Conservation (phyloP, 2,888 invertebrate genomes). For the Matsumyia berberina region DNA sequence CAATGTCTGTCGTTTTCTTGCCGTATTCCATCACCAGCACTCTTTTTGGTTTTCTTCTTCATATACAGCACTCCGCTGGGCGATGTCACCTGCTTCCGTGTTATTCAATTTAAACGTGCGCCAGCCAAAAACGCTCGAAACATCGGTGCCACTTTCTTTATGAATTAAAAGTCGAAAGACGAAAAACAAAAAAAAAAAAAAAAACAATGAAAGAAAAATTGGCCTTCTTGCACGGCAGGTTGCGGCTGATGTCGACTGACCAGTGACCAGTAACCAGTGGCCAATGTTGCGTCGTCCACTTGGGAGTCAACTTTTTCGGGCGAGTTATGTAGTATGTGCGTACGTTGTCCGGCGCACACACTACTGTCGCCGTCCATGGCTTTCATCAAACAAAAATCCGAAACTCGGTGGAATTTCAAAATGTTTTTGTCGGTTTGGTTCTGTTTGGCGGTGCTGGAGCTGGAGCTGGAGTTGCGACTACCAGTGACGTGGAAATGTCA, state of each 20-base stretch:
- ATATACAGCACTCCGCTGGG: background rate
- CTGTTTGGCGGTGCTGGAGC: conserved; percentile 13
- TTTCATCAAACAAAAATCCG: conserved; percentile 56
- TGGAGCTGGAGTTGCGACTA: conserved; percentile 9
- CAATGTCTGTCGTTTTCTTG: background rate
- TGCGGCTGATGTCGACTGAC: background rate
- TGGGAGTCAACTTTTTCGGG: conserved; percentile 26
- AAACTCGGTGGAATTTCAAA: conserved; percentile 65
- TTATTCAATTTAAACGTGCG: conserved; percentile 54
- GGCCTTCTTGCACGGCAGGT: conserved; percentile 4
- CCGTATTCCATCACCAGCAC: conserved; percentile 1
- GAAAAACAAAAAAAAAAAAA: background rate
- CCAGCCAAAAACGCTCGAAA: conserved; percentile 23
- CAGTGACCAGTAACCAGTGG: conserved; percentile 2
- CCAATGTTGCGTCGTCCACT: conserved; percentile 21
- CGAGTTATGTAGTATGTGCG: conserved; percentile 53
- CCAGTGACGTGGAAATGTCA: conserved; percentile 53
- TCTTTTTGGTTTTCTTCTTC: background rate
- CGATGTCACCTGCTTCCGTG: conserved; percentile 67
- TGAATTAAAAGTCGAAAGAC: conserved; percentile 33
- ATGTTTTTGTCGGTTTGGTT: conserved; percentile 17
- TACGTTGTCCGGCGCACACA: conserved; percentile 29
- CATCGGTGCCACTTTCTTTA: conserved; percentile 65
- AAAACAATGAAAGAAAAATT: background rate
- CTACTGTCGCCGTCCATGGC: conserved; percentile 39